Percentiles rank a stretch among this genome's conserved stretches.
Conservation (phyloP, 2,888 invertebrate species). For the Eupithecia tripunctaria region DNA sequence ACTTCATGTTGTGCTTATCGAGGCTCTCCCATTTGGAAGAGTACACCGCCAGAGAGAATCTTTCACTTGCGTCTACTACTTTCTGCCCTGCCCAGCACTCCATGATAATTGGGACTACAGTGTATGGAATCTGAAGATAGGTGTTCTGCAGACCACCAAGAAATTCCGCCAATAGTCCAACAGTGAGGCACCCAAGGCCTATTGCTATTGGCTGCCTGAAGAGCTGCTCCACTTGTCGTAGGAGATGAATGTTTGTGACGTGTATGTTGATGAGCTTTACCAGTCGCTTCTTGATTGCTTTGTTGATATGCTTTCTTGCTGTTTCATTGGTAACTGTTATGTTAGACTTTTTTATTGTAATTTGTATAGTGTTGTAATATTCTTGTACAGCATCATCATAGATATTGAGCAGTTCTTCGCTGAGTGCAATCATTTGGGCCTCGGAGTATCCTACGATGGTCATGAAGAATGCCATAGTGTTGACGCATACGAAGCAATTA, state of each 20-base stretch:
- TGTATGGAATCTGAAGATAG: conserved; percentile 59
- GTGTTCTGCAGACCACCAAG: conserved; percentile 66
- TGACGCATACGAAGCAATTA: conserved; percentile 3
- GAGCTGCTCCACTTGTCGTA: not conserved
- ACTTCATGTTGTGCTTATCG: conserved; percentile 51
- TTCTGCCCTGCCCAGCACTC: conserved; percentile 59
- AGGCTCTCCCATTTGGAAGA: conserved; percentile 59
- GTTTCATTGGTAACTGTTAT: not conserved
- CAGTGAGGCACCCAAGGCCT: conserved; percentile 57
- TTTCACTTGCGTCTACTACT: conserved; percentile 53
- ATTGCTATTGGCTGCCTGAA: conserved; percentile 25
- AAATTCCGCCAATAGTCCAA: conserved; percentile 61
- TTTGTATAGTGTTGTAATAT: not conserved
- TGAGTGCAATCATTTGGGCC: conserved; percentile 1
- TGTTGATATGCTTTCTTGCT: not conserved
- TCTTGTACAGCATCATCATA: conserved; percentile 4
- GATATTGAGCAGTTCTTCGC: not conserved
- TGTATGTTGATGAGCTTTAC: not conserved
- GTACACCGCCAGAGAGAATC: conserved; percentile 54
- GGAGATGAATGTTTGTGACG: not conserved
- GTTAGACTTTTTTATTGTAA: not conserved
- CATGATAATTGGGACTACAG: conserved; percentile 58
- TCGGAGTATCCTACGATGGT: not conserved
- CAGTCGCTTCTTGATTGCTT: conserved; percentile 1
- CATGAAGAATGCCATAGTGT: conserved; percentile 6